Evolutionary conservation across 2,113 vertebrate genomes (phyloP).

Genomic region (Onychostoma macrolepis): DNA sequence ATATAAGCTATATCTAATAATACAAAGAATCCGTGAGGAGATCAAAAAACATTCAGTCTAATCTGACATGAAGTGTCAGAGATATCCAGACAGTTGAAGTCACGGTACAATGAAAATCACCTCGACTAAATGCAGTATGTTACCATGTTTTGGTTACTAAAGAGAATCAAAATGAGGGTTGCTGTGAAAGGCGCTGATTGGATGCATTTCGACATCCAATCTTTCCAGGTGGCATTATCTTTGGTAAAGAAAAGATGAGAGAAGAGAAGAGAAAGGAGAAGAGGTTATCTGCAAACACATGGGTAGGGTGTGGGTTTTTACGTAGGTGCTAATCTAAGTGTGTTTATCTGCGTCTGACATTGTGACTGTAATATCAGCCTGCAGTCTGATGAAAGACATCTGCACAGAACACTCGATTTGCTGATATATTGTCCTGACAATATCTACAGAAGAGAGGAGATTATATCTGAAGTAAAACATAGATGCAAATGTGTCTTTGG

Average conservation of each 20-base stretch:
- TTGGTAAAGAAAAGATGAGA: constrained; percentile 35
- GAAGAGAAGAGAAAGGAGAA: constrained; percentile 3
- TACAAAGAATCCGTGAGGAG: background rate
- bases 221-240: constrained; percentile 44
- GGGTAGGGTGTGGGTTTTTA: constrained; percentile 29
- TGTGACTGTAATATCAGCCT: constrained; percentile 19
- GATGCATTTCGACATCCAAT: constrained; percentile 9
- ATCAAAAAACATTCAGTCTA: constrained; percentile 7
- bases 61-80: constrained; percentile 18
- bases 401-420: background rate
- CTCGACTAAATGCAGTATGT: background rate
- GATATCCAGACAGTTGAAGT: constrained; percentile 19
- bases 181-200: constrained; percentile 25
- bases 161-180: constrained; percentile 34
- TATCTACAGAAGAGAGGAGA: background rate
- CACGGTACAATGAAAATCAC: constrained; percentile 4
- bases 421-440: background rate
- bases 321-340: constrained; percentile 34
- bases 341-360: constrained; percentile 19
- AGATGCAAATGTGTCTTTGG: background rate
- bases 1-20: background rate
- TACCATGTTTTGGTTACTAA: constrained; percentile 24
- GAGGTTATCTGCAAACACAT: constrained; percentile 43
- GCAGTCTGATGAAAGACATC: background rate
- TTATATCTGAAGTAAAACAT: background rate